These are phyloP conservation scores for Pitangus sulphuratus DNA, from an alignment of 2,797 vertebrate species.

Conservation along the genomic window DNA sequence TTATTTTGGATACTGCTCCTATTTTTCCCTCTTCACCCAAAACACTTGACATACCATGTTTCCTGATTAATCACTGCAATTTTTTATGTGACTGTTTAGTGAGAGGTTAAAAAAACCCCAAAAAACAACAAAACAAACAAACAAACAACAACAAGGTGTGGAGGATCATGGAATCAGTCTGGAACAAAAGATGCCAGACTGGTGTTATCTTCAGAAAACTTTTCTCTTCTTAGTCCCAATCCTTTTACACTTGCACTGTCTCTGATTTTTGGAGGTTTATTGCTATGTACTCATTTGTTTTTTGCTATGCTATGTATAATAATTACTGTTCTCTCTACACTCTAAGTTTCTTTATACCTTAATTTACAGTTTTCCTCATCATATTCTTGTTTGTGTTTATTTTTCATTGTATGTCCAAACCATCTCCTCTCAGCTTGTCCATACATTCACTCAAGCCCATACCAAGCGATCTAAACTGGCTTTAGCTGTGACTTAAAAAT, in stretches of 20 bases:
- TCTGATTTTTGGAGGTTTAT: neutral
- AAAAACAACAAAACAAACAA: no score
- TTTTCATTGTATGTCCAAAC: neutral
- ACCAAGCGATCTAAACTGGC: neutral
- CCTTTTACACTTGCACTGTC: neutral
- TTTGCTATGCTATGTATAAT: neutral
- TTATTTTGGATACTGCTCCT: neutral
- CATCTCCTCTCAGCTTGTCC: neutral
- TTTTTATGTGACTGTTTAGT: neutral
- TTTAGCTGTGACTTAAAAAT: constrained; percentile 19
- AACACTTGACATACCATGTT: neutral
- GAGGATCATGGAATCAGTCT: neutral
- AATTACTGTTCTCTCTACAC: neutral
- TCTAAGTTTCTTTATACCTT: neutral
- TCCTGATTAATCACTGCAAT: neutral
- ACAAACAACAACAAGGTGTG: no score
- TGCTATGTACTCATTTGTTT: neutral
- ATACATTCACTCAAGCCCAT: neutral
- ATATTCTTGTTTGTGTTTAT: neutral
- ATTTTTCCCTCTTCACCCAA: neutral
- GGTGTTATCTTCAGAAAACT: neutral
- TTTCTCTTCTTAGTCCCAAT: neutral
- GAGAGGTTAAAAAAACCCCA: neutral
- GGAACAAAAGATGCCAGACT: neutral
- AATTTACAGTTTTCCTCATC: neutral